Evolutionary conservation across 2,113 vertebrate species (phyloP).

Genomic region (Sterrhoptilus dennistouni): DNA sequence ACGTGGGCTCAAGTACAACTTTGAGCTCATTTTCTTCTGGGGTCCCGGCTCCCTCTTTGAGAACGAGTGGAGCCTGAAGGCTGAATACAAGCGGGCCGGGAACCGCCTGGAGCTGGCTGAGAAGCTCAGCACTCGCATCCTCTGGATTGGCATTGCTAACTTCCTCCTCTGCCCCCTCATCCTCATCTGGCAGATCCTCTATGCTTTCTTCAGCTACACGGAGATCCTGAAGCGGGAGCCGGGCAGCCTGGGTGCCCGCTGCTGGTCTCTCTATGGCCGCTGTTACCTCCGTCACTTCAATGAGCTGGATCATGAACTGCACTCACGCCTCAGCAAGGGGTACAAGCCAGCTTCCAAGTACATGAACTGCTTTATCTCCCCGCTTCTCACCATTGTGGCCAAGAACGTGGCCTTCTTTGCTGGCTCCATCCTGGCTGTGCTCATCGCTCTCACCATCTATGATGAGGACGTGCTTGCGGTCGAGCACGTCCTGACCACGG

Average conservation of each 20-base stretch:
- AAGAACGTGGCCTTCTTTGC: constrained; percentile 98
- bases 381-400: constrained; percentile 90
- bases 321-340: constrained; percentile 93
- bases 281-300: constrained; percentile 98
- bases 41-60: constrained; percentile 93
- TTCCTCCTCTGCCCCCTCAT: constrained; percentile 95
- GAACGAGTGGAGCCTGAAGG: constrained; percentile 95
- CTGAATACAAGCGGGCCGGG: constrained; percentile 91
- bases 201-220: constrained; percentile 97
- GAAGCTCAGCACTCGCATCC: constrained; percentile 90
- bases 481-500: constrained; percentile 92
- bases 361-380: constrained; percentile 98
- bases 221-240: constrained; percentile 97
- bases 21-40: constrained; percentile 99
- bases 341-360: constrained; percentile 98
- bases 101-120: constrained; percentile 92
- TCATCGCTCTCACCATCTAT: constrained; percentile 96
- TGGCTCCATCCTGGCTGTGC: constrained; percentile 94
- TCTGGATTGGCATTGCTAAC: constrained; percentile 97
- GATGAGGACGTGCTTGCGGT: constrained; percentile 95
- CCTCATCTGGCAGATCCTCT: constrained; percentile 98
- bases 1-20: constrained; percentile 97
- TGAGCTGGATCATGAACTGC: constrained; percentile 94
- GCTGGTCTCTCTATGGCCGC: constrained; percentile 97
- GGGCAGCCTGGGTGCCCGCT: constrained; percentile 92